Evolutionary conservation across 2,113 vertebrate species (phyloP).

Genomic region (Paramormyrops kingsleyae): DNA sequence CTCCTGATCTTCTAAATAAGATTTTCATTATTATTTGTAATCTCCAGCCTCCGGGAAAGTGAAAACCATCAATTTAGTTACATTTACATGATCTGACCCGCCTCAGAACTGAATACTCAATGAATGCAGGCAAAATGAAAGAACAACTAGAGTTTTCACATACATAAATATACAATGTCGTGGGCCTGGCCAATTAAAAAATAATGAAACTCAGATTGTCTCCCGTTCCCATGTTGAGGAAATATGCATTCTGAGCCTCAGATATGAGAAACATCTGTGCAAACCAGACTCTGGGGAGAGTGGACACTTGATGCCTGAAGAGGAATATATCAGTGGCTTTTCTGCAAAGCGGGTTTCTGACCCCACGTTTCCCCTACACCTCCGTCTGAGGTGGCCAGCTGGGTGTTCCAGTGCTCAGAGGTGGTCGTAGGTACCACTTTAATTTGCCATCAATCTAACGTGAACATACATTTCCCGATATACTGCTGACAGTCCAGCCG

Average conservation of each 20-base stretch:
- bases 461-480: neutral
- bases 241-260: slow-evolving; percentile 57
- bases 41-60: slow-evolving; percentile 2
- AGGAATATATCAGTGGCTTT: slow-evolving; percentile 45
- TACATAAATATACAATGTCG: slow-evolving; percentile 55
- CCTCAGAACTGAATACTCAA: slow-evolving; percentile 29
- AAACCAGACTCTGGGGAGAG: slow-evolving; percentile 53
- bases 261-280: slow-evolving; percentile 68
- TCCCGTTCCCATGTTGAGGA: slow-evolving; percentile 53
- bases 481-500: neutral
- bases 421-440: neutral
- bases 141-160: slow-evolving; percentile 28
- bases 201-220: slow-evolving; percentile 55
- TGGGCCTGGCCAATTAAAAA: slow-evolving; percentile 57
- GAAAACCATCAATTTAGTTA: slow-evolving; percentile 32
- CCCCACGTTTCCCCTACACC: slow-evolving; percentile 27
- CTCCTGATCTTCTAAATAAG: neutral
- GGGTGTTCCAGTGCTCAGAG: neutral
- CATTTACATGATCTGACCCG: slow-evolving; percentile 29
- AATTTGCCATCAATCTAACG: slow-evolving; percentile 15
- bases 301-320: slow-evolving; percentile 38
- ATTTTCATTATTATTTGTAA: slow-evolving; percentile 16
- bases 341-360: slow-evolving; percentile 13
- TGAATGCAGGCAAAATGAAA: slow-evolving; percentile 30
- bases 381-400: slow-evolving; percentile 12